phyloP scores from a whole-genome alignment of 2,113 vertebrate genomes.

The Pogonocichla stellata region DNA sequence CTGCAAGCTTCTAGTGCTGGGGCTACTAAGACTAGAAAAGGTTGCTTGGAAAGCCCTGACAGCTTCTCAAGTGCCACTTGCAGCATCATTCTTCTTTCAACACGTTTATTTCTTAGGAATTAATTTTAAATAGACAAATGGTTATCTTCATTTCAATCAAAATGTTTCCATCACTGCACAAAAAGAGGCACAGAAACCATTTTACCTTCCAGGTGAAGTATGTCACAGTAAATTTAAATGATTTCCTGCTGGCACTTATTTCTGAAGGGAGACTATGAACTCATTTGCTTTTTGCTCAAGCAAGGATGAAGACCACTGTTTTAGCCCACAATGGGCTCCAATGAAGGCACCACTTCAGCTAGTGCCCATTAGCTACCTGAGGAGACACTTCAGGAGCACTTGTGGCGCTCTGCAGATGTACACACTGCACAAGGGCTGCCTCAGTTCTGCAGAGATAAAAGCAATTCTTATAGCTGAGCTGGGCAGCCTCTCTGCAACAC shows the following conservation, averaged over 20 bases:
- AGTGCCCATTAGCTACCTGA: neutral
- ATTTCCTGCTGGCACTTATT: neutral
- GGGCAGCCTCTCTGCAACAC: neutral
- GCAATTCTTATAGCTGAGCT: neutral
- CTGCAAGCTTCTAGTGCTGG: fast-evolving
- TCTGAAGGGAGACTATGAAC: neutral
- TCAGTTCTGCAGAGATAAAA: neutral
- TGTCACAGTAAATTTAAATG: fast-evolving
- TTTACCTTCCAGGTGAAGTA: neutral
- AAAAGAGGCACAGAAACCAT: neutral
- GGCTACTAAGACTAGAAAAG: neutral
- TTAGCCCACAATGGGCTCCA: neutral
- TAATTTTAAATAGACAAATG: neutral
- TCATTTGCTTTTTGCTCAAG: neutral
- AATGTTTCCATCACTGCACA: neutral
- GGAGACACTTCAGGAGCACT: neutral
- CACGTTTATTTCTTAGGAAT: neutral
- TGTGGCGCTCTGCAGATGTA: neutral
- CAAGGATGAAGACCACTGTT: neutral
- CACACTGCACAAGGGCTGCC: neutral
- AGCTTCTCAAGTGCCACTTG: neutral
- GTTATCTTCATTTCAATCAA: neutral
- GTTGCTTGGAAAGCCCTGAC: neutral
- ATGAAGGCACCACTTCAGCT: neutral
- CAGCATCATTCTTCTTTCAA: neutral